Percentiles rank a stretch among this genome's conserved stretches.
phyloP scores from a whole-genome alignment of 92 coral and sea anemone species.

The Bergia puertoricense region DNA sequence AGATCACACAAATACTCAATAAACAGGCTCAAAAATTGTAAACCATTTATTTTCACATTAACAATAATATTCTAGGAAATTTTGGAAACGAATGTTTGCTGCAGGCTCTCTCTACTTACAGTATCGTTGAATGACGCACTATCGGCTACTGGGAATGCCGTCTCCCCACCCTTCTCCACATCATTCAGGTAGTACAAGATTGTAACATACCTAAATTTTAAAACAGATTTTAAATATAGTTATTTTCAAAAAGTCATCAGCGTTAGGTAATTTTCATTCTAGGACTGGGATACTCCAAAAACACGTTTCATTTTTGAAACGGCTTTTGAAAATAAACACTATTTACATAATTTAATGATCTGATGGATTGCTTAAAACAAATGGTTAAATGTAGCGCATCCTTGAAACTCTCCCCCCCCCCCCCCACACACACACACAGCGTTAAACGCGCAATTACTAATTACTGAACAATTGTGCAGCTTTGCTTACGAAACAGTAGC shows the following conservation, averaged over 20 bases:
- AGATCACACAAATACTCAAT: too few relatives aligned
- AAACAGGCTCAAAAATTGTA: too few relatives aligned
- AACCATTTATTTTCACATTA: too few relatives aligned
- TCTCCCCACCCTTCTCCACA: constrained; percentile 58
- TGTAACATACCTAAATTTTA: constrained; percentile 47
- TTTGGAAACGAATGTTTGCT: too few relatives aligned
- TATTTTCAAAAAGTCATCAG: neutral
- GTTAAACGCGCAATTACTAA: too few relatives aligned
- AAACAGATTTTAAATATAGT: neutral
- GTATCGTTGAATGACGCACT: constrained; percentile 53
- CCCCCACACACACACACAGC: neutral
- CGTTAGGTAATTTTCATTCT: neutral
- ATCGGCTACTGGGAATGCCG: constrained; percentile 64
- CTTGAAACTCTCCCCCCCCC: neutral
- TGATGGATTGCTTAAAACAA: neutral
- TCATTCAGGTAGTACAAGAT: constrained; percentile 61
- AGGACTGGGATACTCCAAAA: too few relatives aligned
- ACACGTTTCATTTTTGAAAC: neutral
- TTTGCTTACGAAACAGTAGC: too few relatives aligned
- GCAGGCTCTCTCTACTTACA: constrained; percentile 8
- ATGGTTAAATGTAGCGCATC: too few relatives aligned
- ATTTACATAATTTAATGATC: neutral
- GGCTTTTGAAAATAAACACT: neutral
- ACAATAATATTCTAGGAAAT: too few relatives aligned
- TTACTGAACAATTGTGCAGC: too few relatives aligned